Evolutionary conservation across 1,140 invertebrate species (phyloP), one percentile per base, ranked within the genome.

Genomic region (Pomacea maculata): DNA sequence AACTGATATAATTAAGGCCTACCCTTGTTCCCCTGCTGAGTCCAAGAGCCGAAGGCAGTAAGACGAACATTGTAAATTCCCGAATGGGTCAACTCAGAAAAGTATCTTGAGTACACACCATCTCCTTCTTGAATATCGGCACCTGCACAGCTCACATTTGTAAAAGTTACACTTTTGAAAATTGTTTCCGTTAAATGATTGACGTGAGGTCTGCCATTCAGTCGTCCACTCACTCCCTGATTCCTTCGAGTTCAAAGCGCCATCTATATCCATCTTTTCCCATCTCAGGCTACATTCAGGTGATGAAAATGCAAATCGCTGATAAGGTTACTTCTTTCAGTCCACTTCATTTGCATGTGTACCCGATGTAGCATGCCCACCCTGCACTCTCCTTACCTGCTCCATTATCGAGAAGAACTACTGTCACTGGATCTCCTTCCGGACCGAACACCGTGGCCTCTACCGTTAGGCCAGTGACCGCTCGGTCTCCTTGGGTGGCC

Each of bases 31-130:
- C 15, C 57, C 1, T 17, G 11, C 15, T 61, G 57, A 1, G 15
- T 1, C 57, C 57, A 61, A 0, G 71, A 73, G 17, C 78, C 79
- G 15, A 17, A 80, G 21, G 79, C 75, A 25, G 75, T 25, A 19
- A 80, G 52, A 12, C 45, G 65, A 21, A 91, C 82, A 63, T 83
- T 83, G 79, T 94, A 94, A 9, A 89, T 86, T 8, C 93, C 93
- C 25, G 89, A 84, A 29, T 90, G 89, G 3, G 80, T 82, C 21
- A 89, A 84, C 65, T 92, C 89, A 55, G 92, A 93, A 82, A 94
- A 94, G 84, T 94, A 94, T 73, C 93, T 89, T 0, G 94, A 93
- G 87, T 95, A 95, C n/a, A 95, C 91, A n/a, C 94, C 94, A 88
- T 95, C 94, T 10, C 93, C 92, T 89, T 92, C 92, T 34, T 92